These are phyloP conservation scores for Sinocyclocheilus maitianheensis DNA, from an alignment of 2,113 vertebrate genomes.

Conservation along the genomic window DNA sequence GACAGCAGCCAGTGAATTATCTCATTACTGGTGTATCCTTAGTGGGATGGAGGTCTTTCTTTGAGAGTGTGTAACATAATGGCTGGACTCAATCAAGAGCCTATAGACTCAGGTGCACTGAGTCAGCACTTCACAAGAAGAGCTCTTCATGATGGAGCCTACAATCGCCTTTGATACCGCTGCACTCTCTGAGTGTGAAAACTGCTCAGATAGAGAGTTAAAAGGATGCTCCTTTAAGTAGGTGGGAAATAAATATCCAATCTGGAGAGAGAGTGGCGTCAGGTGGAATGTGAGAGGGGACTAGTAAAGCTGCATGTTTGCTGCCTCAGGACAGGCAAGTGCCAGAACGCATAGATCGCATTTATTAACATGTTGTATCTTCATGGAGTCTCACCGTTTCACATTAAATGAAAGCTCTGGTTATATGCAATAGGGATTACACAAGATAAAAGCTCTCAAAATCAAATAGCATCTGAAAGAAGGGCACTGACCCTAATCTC, in stretches of 20 bases:
- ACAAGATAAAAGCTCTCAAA: constrained; percentile 41
- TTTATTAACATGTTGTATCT: constrained; percentile 19
- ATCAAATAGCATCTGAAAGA: constrained; percentile 41
- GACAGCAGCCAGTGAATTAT: constrained; percentile 16
- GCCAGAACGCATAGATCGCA: constrained; percentile 11
- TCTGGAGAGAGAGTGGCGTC: background rate
- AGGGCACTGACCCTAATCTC: constrained; percentile 50
- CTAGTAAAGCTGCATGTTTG: background rate
- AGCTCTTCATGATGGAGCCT: background rate
- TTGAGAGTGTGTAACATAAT: constrained; percentile 35
- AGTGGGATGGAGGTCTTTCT: constrained; percentile 19
- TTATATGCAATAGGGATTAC: constrained; percentile 12
- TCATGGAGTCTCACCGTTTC: constrained; percentile 32
- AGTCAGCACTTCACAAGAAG: constrained; percentile 40
- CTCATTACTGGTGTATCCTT: constrained; percentile 11
- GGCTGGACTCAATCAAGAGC: constrained; percentile 23
- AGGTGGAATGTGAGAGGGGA: background rate
- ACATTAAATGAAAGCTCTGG: constrained; percentile 23
- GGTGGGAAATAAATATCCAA: constrained; percentile 22
- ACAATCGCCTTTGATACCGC: background rate
- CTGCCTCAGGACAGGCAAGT: background rate
- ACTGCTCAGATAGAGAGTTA: background rate
- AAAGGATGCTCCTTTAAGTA: constrained; percentile 33
- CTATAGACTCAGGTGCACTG: background rate
- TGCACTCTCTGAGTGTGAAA: background rate